Evolutionary conservation across 2,113 vertebrate species (phyloP).

Genomic region (Chitala chitala): DNA sequence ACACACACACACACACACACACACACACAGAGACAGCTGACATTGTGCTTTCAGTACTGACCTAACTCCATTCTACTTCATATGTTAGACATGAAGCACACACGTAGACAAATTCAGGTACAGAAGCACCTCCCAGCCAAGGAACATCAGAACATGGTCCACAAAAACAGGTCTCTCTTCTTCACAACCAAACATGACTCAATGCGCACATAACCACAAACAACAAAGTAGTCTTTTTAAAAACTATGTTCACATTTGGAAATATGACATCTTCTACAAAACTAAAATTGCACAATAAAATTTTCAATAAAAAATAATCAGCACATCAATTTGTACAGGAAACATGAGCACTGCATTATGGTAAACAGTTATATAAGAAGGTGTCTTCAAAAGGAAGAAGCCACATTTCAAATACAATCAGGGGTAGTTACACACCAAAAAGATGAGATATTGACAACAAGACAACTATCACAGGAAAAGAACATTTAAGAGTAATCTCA

Average conservation of each 20-base stretch:
- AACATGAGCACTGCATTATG: slow-evolving; percentile 46
- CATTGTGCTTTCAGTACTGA: too few species aligned
- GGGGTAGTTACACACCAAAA: slow-evolving; percentile 45
- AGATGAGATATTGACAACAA: slow-evolving; percentile 48
- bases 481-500: slow-evolving; percentile 46
- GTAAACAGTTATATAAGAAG: slow-evolving; percentile 47
- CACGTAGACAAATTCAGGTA: too few species aligned
- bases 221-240: too few species aligned
- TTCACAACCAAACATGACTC: slow-evolving; percentile 72
- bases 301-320: slow-evolving; percentile 82
- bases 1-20: too few species aligned
- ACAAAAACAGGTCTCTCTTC: slow-evolving; percentile 74
- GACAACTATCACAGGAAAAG: slow-evolving; percentile 53
- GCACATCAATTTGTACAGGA: slow-evolving; percentile 75
- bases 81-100: too few species aligned
- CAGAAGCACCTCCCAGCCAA: slow-evolving; percentile 15
- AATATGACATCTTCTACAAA: slow-evolving; percentile 88
- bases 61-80: too few species aligned
- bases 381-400: slow-evolving; percentile 16
- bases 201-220: too few species aligned
- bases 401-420: slow-evolving; percentile 52
- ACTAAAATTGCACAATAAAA: slow-evolving; percentile 93
- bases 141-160: slow-evolving; percentile 70
- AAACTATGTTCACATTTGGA: slow-evolving; percentile 70
- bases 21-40: too few species aligned